phyloP scores from a whole-genome alignment of 1,140 invertebrate genomes.

The Neotoxoptera formosana region DNA sequence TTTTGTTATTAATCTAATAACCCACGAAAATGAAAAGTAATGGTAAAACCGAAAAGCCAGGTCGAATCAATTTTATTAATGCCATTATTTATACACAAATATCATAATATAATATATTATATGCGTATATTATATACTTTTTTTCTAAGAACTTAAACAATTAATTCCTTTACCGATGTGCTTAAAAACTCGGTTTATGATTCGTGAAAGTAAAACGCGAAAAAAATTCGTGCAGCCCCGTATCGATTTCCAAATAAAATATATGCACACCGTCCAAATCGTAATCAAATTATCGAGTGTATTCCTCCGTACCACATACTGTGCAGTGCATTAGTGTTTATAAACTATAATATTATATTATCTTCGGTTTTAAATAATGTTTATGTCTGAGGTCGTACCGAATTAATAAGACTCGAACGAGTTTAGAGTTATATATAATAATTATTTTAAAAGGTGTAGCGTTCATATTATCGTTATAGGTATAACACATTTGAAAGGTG shows the following conservation, averaged over 20 bases:
- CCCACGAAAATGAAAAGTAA: neutral
- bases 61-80: conserved; percentile 27
- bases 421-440: neutral
- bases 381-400: neutral
- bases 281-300: neutral
- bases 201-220: neutral
- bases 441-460: too few relatives aligned
- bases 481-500: too few relatives aligned
- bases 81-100: neutral
- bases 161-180: neutral
- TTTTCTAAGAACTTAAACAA: neutral
- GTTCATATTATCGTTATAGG: too few relatives aligned
- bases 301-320: neutral
- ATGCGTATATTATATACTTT: neutral
- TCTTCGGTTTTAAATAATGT: neutral
- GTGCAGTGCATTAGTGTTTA: neutral
- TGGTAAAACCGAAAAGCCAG: neutral
- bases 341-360: neutral
- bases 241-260: neutral
- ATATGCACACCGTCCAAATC: neutral
- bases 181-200: neutral
- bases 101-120: neutral
- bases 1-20: neutral
- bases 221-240: neutral
- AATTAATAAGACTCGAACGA: neutral